phyloP scores from a whole-genome alignment of 2,888 invertebrate genomes.

The Creontiades dilutus region DNA sequence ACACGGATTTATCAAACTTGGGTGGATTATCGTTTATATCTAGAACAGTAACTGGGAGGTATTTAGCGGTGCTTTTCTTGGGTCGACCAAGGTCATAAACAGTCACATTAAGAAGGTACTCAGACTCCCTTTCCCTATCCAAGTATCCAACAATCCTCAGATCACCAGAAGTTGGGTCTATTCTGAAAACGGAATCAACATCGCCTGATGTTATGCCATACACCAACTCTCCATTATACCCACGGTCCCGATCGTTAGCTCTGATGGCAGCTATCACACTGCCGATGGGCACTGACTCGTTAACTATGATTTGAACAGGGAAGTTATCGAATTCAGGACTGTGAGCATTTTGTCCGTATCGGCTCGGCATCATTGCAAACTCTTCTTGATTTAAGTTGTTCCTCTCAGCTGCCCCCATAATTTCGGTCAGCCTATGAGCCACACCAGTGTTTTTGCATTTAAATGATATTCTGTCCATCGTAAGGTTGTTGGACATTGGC shows the following conservation, averaged over 20 bases:
- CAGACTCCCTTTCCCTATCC: slow-evolving; percentile 90
- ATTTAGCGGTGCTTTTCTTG: slow-evolving; percentile 85
- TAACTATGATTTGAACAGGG: slow-evolving; percentile 88
- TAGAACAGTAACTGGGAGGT: slow-evolving; percentile 83
- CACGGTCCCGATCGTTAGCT: slow-evolving; percentile 91
- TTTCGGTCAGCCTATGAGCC: slow-evolving; percentile 87
- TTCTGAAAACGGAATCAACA: slow-evolving; percentile 88
- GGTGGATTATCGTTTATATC: slow-evolving; percentile 95
- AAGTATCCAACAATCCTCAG: slow-evolving; percentile 90
- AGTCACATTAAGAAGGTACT: slow-evolving; percentile 92
- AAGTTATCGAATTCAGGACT: slow-evolving; percentile 91
- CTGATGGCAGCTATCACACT: slow-evolving; percentile 85
- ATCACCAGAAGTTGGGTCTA: slow-evolving; percentile 91
- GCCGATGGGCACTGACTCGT: slow-evolving; percentile 90
- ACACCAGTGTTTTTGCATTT: slow-evolving; percentile 93
- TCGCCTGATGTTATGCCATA: slow-evolving; percentile 92
- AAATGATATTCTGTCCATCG: slow-evolving; percentile 79
- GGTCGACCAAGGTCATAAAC: slow-evolving; percentile 92
- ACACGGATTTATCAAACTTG: slow-evolving; percentile 80
- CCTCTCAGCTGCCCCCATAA: slow-evolving; percentile 88
- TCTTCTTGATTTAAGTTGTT: slow-evolving; percentile 84
- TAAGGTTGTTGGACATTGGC: slow-evolving; percentile 79
- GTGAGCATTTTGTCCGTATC: slow-evolving; percentile 91
- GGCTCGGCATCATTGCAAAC: slow-evolving; percentile 86
- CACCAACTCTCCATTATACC: slow-evolving; percentile 93